These are phyloP conservation scores for Steromphala cineraria DNA, from an alignment of 2,888 invertebrate genomes.

Conservation along the genomic window DNA sequence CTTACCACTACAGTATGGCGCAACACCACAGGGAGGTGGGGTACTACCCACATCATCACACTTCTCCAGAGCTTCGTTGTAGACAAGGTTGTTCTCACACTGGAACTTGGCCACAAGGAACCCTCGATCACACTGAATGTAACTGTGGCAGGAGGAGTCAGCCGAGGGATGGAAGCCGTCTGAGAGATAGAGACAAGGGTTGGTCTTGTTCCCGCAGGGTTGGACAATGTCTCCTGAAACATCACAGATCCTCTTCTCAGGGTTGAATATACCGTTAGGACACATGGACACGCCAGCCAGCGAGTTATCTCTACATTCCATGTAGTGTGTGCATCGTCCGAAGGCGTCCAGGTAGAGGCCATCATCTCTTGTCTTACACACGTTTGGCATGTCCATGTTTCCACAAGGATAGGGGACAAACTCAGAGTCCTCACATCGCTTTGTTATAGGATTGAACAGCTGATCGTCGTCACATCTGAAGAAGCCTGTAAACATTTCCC, in stretches of 20 bases:
- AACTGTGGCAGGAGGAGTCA: constrained; percentile 13
- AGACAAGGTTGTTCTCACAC: constrained; percentile 28
- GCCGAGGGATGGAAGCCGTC: constrained; percentile 33
- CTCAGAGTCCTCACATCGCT: constrained; percentile 34
- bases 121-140: constrained; percentile 33
- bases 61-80: constrained; percentile 21
- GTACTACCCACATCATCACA: constrained; percentile 27
- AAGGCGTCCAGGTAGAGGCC: constrained; percentile 50
- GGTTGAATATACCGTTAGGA: constrained; percentile 39
- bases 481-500: constrained; percentile 37
- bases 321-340: constrained; percentile 54
- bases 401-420: constrained; percentile 52
- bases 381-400: constrained; percentile 41
- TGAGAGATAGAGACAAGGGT: constrained; percentile 29
- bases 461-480: constrained; percentile 31
- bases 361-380: constrained; percentile 40
- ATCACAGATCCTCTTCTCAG: constrained; percentile 33
- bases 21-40: constrained; percentile 27
- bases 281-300: constrained; percentile 38
- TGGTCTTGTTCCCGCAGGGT: constrained; percentile 38
- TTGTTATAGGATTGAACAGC: constrained; percentile 40
- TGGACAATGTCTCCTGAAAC: constrained; percentile 22
- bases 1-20: constrained; percentile 22
- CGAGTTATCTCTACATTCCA: constrained; percentile 40
- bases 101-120: constrained; percentile 30